Evolutionary conservation across 2,797 vertebrate species (phyloP).

Genomic region (Luscinia megarhynchos): DNA sequence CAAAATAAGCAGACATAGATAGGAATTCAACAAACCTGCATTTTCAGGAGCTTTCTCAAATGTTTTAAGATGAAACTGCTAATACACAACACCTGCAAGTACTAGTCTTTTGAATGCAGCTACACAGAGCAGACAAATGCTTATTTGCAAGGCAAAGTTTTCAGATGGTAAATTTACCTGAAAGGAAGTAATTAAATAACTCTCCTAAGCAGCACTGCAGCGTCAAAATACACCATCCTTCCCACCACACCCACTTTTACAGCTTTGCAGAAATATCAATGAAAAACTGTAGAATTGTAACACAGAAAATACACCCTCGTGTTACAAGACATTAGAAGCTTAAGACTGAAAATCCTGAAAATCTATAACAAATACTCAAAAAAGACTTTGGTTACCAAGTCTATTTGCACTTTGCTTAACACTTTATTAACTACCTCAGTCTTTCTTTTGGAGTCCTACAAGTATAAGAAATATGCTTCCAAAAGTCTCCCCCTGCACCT

Average conservation of each 20-base stretch:
- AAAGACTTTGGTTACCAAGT: not conserved
- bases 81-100: conserved; percentile 23
- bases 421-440: not conserved
- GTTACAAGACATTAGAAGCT: not conserved
- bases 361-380: not conserved
- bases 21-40: not conserved
- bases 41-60: not conserved
- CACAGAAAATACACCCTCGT: not conserved
- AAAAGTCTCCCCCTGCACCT: not conserved
- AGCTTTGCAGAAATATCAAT: not conserved
- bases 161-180: not conserved
- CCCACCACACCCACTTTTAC: not conserved
- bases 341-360: not conserved
- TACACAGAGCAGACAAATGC: not conserved
- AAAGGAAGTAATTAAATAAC: not conserved
- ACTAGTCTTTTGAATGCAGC: not conserved
- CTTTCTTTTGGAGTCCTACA: not conserved
- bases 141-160: not conserved
- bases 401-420: not conserved
- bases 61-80: not conserved
- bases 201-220: not conserved
- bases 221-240: not conserved
- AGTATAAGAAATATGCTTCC: not conserved
- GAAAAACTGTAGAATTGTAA: not conserved
- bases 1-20: not conserved